Base-by-base conservation (phyloP, 2,797 vertebrate species). In the Neosilurus hyrtlii region DNA sequence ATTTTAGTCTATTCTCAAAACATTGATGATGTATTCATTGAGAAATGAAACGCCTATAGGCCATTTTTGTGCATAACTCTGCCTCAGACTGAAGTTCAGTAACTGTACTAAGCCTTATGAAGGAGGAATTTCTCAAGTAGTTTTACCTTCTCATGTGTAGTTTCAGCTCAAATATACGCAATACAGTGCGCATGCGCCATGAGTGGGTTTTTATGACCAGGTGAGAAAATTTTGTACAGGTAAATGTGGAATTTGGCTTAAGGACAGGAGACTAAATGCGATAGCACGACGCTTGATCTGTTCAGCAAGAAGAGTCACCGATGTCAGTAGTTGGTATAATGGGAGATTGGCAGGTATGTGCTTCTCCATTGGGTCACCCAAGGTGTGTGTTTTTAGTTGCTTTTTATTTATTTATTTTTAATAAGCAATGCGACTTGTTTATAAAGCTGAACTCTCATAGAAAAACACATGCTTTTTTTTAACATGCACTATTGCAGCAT, bases 301-400 rank as follows among this genome's bases (percentile, higher is more conserved):
- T 90, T 87, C 82, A 91, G 86, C 91, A 89, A 92, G 89, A 93
- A 90, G 92, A 92, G 91, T 92, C 93, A 91, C 94, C 86, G 90
- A 98, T 98, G 96, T 97, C 97, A 94, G 90, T 98, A 91, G 96
- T 97, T 92, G 96, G 95, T 90, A 96, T 95, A 94, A 97, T 98
- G 96, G 96, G 95, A 89, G 96, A 98, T 90, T 98, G 97, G 97
- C 97, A 98, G 97, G 97, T 97, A 97, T 89, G 93, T 93, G 89
- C n/a, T 89, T 76, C 88, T 91, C 88, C 86, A 84, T 85, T 91
- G 72, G 76, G 15, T 81, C 67, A 56, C 37, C 3, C 30, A 73
- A 70, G 57, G 20, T 80, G 52, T 57, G 35, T 51, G 24, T 26
- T 83, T 82, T 86, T 70, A 71, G 24, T 74, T 84, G n/a, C n/a